These are phyloP conservation scores for Erebia palarica DNA, from an alignment of 2,888 invertebrate genomes.

Conservation along the genomic window DNA sequence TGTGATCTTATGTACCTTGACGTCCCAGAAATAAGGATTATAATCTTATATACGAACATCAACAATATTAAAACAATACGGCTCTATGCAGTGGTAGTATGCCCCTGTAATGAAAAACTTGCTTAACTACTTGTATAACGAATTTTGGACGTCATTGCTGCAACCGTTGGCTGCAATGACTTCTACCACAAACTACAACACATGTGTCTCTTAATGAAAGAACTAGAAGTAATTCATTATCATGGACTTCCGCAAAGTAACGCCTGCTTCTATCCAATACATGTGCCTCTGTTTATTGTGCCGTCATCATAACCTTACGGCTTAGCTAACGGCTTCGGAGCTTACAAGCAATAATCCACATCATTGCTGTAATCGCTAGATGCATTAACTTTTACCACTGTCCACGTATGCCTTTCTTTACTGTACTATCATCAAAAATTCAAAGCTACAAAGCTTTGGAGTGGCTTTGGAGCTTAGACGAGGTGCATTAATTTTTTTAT, in stretches of 20 bases:
- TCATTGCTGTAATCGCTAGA: neutral
- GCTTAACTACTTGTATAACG: no score
- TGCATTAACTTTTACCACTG: constrained; percentile 15
- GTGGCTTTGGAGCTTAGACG: neutral
- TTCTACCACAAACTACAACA: constrained; percentile 27
- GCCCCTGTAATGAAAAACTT: no score
- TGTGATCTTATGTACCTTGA: no score
- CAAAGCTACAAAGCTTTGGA: constrained; percentile 31
- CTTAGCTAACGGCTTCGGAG: constrained; percentile 18
- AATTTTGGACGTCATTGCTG: no score
- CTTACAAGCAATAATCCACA: constrained; percentile 33
- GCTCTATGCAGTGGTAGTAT: no score
- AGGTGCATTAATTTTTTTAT: no score
- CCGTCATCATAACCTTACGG: constrained; percentile 47
- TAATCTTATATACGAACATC: no score
- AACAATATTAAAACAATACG: no score
- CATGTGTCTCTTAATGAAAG: constrained; percentile 47
- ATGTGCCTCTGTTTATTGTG: constrained; percentile 48
- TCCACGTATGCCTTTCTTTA: constrained; percentile 48
- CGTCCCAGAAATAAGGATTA: no score
- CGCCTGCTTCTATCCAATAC: no score
- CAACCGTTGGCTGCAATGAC: neutral
- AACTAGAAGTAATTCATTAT: no score
- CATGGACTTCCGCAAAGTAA: no score
- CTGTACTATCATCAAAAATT: constrained; percentile 48